Conservation (phyloP, 2,113 vertebrate genomes). For the Agapornis roseicollis region DNA sequence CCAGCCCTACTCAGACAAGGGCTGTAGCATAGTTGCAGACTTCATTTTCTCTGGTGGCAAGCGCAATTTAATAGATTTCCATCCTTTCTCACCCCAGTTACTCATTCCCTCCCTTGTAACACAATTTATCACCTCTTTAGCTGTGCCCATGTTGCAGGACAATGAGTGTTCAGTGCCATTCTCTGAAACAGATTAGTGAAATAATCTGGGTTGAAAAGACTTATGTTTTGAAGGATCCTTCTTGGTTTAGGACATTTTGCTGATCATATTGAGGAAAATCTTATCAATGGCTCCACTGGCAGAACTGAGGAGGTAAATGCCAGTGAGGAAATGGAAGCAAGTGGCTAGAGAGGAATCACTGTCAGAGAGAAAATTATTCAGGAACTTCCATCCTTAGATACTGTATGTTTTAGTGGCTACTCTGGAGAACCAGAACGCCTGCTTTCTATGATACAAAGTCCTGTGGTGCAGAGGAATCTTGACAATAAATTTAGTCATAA, state of each 20-base stretch:
- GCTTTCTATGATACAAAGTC: neutral
- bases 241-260: neutral
- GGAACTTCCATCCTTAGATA: neutral
- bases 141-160: accelerated
- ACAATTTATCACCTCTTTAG: neutral
- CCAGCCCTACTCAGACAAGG: neutral
- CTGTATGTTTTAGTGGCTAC: neutral
- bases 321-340: neutral
- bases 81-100: neutral
- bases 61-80: neutral
- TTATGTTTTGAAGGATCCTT: neutral
- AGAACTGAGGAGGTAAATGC: neutral
- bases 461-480: neutral
- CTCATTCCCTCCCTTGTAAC: neutral
- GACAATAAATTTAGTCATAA: neutral
- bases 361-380: neutral
- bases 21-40: neutral
- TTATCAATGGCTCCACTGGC: neutral
- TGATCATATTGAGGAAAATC: neutral
- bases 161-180: neutral
- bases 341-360: neutral
- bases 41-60: slow-evolving; percentile 10
- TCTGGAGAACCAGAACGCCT: neutral
- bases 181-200: neutral
- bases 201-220: neutral